Evolutionary conservation across 1,140 invertebrate genomes (phyloP).

Genomic region (Drosophila mayri): DNA sequence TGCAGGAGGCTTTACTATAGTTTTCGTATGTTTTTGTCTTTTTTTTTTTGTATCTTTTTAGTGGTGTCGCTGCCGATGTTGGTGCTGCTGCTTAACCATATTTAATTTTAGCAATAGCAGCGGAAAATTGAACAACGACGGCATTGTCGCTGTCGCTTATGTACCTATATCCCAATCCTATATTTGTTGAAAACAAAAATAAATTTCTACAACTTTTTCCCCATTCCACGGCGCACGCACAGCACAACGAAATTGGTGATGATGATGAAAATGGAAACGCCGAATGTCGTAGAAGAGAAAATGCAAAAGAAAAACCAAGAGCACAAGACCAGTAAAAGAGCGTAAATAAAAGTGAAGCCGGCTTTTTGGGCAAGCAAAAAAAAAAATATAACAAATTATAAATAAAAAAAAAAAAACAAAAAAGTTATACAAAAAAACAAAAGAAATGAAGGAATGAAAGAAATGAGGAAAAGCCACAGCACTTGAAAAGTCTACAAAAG

Average conservation of each 20-base stretch:
- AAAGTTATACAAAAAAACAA: background rate
- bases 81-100: conserved; percentile 48
- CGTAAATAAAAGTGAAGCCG: conserved; percentile 45
- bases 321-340: conserved; percentile 8
- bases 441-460: conserved; percentile 8
- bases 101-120: conserved; percentile 76
- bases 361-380: conserved; percentile 47
- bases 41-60: conserved; percentile 15
- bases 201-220: conserved; percentile 63
- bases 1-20: background rate
- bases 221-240: conserved; percentile 56
- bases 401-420: background rate
- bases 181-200: conserved; percentile 74
- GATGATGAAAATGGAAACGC: conserved; percentile 20
- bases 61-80: conserved; percentile 7
- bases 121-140: conserved; percentile 69
- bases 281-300: conserved; percentile 12
- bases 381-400: background rate
- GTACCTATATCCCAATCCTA: conserved; percentile 26
- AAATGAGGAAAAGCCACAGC: too few species aligned
- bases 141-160: conserved; percentile 48
- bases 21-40: background rate
- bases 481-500: too few species aligned
- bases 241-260: conserved; percentile 25
- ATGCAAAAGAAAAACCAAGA: conserved; percentile 14